Evolutionary conservation across 1,140 invertebrate genomes (phyloP).

Genomic region (Drosophila cardini): DNA sequence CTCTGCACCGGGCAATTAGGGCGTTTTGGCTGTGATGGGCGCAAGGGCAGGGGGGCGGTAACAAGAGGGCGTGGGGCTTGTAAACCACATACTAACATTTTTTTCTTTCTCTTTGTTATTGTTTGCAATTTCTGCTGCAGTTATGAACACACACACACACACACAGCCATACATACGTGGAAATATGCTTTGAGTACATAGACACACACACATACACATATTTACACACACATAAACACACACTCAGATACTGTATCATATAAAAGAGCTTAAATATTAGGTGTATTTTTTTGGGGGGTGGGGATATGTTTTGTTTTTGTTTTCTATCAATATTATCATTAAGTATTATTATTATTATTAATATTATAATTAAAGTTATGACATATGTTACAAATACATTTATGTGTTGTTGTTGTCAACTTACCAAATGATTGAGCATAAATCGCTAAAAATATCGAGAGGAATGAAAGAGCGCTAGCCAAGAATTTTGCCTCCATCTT

Average conservation of each 20-base stretch:
- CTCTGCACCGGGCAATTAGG: constrained; percentile 56
- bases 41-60: neutral
- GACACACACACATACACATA: constrained; percentile 9
- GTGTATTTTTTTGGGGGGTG: constrained; percentile 16
- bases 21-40: constrained; percentile 17
- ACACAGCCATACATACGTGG: constrained; percentile 18
- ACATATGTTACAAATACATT: constrained; percentile 3
- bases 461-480: constrained; percentile 84
- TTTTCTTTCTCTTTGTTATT: constrained; percentile 48
- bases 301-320: constrained; percentile 30
- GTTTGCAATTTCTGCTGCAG: constrained; percentile 72
- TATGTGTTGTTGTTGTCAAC: constrained; percentile 53
- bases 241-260: constrained; percentile 23
- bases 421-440: constrained; percentile 83
- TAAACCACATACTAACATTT: constrained; percentile 58
- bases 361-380: constrained; percentile 11
- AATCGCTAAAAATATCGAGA: constrained; percentile 85
- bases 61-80: constrained; percentile 29
- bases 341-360: constrained; percentile 38
- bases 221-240: neutral
- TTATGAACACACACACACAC: constrained; percentile 32
- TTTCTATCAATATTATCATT: constrained; percentile 18
- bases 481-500: constrained; percentile 85
- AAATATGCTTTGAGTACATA: constrained; percentile 7
- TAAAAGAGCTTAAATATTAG: constrained; percentile 34